These are phyloP conservation scores for Halichoerus grypus DNA, from an alignment of 2,113 vertebrate species.

Conservation along the genomic window DNA sequence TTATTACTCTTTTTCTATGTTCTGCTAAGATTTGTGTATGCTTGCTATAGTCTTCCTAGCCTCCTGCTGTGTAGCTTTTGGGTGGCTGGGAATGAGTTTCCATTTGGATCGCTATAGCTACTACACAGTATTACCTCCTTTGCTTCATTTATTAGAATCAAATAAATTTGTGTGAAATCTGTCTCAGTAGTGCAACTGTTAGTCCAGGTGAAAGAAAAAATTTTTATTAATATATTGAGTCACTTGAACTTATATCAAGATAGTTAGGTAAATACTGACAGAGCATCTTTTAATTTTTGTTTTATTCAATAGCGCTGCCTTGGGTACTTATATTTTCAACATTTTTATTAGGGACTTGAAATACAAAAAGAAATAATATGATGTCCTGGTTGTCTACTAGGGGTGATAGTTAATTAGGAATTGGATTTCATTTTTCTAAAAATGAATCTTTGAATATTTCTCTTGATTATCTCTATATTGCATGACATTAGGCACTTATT, in stretches of 20 bases:
- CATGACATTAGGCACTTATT: neutral
- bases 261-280: slow-evolving; percentile 28
- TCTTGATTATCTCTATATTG: neutral
- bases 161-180: neutral
- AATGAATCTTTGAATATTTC: neutral
- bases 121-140: neutral
- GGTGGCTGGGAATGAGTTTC: neutral
- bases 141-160: neutral
- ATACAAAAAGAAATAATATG: neutral
- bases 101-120: neutral
- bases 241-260: neutral
- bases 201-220: neutral
- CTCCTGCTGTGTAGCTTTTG: neutral
- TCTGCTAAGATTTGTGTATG: neutral
- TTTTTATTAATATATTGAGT: slow-evolving; percentile 21
- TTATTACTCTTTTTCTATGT: neutral
- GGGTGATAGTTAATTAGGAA: neutral
- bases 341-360: neutral
- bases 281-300: neutral
- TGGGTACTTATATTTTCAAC: neutral
- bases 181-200: neutral
- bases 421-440: slow-evolving; percentile 40
- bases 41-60: neutral
- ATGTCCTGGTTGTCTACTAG: neutral
- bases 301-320: neutral